Base-by-base conservation (phyloP, 2,888 invertebrate genomes). In the Eristalinus aeneus region DNA sequence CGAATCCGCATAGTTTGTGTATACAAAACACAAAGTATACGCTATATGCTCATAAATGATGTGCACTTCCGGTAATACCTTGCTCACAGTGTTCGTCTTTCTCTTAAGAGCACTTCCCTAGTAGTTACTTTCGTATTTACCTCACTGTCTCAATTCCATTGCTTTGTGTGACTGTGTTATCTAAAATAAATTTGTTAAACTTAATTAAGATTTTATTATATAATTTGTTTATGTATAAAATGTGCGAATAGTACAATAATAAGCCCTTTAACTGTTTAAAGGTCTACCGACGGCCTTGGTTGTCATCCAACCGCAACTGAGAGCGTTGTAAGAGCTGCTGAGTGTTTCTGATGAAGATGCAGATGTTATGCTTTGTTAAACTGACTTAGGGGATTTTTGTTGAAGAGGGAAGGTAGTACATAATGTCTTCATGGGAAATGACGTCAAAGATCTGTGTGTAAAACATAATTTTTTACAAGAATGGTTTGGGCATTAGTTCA, bases 321-420 rank as follows among this genome's bases (percentile, higher is more conserved):
- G 34, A 34, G 61, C 11, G 65, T 27, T 27, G 53, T 71, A 34
- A 65, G 68, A 32, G 22, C 2, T 63, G 53, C 16, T 22, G 23
- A 60, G 65, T 20, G 61, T 31, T 74, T 83, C 71, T 75, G 74
- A 65, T 75, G 74, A 65, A 32, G 53, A 79, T 75, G 71, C 54
- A 65, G 65, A 71, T 71, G 79, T 79, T 61, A 79, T 84, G 83
- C 79, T 79, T 84, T 84, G 83, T 79, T 84, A 74, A 65, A 12
- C 23, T 39, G 11, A 68, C 54, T n/a, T 20, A 68, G 69, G 76
- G 68, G n/a, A 36, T 23, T 36, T n/a, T 53, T 69, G 34, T 27
- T 31, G 20, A 74, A 64, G 22, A 39, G 56, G 58, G 39, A 34
- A n/a, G 2, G 8, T 16, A 16, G 27, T 27, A 27, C 27, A 27